These are phyloP conservation scores for Paratilapia polleni DNA, from an alignment of 2,113 vertebrate species.

Conservation along the genomic window DNA sequence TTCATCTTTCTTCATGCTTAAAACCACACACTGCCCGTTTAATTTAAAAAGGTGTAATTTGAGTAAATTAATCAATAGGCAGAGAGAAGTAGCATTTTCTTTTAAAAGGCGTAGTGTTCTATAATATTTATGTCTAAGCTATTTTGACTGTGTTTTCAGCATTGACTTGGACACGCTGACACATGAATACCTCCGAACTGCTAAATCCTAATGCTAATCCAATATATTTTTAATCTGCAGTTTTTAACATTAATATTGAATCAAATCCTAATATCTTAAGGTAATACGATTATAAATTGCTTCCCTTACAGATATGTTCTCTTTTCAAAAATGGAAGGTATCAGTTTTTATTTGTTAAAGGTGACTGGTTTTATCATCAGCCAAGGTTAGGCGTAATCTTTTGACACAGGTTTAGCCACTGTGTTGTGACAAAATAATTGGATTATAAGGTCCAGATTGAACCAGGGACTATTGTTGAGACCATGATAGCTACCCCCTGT, in stretches of 20 bases:
- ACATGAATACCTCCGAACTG: conserved; percentile 29
- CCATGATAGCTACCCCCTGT: conserved; percentile 56
- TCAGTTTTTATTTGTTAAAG: conserved; percentile 49
- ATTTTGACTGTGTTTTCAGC: conserved; percentile 38
- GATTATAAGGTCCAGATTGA: conserved; percentile 70
- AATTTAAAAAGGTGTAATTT: conserved; percentile 25
- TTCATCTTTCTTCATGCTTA: not conserved
- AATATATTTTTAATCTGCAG: conserved; percentile 61
- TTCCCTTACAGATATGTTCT: conserved; percentile 31
- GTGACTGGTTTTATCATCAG: conserved; percentile 63
- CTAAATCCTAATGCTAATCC: conserved; percentile 60
- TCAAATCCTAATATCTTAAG: conserved; percentile 61
- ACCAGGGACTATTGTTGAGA: conserved; percentile 46
- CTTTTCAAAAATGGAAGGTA: conserved; percentile 47
- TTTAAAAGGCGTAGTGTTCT: conserved; percentile 24
- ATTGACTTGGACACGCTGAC: conserved; percentile 34
- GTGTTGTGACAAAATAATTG: conserved; percentile 70
- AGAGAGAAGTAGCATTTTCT: conserved; percentile 14
- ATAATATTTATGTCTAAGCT: conserved; percentile 22
- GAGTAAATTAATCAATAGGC: conserved; percentile 9
- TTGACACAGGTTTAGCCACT: conserved; percentile 68
- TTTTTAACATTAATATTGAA: conserved; percentile 63
- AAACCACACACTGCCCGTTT: not conserved
- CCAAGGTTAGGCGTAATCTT: conserved; percentile 68
- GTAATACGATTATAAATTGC: conserved; percentile 66